Evolutionary conservation across 2,797 vertebrate genomes (phyloP).

Genomic region (Numenius phaeopus): DNA sequence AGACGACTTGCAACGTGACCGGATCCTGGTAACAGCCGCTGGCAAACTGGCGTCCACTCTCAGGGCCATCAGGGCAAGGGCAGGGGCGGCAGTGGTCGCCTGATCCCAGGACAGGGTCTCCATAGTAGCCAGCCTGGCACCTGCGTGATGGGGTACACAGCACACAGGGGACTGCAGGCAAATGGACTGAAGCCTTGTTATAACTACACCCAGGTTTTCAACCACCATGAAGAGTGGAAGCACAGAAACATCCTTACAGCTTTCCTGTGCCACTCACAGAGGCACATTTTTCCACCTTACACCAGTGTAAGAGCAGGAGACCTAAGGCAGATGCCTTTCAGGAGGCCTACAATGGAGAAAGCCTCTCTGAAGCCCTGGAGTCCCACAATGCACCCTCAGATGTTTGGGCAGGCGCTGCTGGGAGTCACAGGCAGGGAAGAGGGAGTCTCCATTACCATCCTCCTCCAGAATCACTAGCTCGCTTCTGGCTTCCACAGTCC

Average conservation of each 20-base stretch:
- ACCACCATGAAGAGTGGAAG: background rate
- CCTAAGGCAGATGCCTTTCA: background rate
- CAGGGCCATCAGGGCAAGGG: constrained; percentile 92
- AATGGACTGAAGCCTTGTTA: background rate
- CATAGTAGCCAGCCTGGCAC: constrained; percentile 92
- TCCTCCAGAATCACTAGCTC: rapidly evolving
- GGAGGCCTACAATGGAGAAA: background rate
- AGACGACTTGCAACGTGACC: constrained; percentile 84
- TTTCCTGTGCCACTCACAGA: background rate
- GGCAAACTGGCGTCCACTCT: constrained; percentile 90
- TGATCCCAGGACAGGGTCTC: constrained; percentile 90
- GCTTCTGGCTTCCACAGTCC: background rate
- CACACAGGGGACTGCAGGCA: background rate
- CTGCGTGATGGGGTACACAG: constrained; percentile 65
- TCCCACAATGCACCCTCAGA: rapidly evolving
- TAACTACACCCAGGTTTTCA: background rate
- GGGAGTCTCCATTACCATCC: rapidly evolving
- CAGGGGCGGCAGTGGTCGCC: constrained; percentile 96
- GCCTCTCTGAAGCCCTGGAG: background rate
- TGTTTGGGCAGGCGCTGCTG: background rate
- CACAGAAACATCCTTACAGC: background rate
- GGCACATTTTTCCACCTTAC: background rate
- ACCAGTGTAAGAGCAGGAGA: background rate
- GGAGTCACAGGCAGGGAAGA: background rate
- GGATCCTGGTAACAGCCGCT: constrained; percentile 88